phyloP scores from a whole-genome alignment of 2,888 invertebrate species.

The Sisyra nigra region DNA sequence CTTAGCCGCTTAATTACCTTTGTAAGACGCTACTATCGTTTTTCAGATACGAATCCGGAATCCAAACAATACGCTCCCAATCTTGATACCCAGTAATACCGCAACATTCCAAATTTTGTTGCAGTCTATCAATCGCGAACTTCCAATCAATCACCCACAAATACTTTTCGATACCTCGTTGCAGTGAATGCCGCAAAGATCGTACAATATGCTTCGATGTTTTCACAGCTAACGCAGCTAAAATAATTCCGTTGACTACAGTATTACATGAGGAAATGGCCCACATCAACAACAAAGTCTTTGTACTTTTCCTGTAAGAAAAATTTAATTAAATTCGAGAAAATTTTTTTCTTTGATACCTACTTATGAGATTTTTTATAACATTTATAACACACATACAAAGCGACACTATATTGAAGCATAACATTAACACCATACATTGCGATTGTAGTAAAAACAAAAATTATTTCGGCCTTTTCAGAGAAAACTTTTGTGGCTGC shows the following conservation, averaged over 20 bases:
- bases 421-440: constrained; percentile 24
- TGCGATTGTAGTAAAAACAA: constrained; percentile 24
- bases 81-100: constrained; percentile 36
- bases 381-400: constrained; percentile 24
- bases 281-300: constrained; percentile 23
- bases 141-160: constrained; percentile 39
- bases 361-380: constrained; percentile 24
- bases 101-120: constrained; percentile 36
- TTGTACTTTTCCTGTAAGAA: constrained; percentile 25
- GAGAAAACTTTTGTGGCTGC: constrained; percentile 23
- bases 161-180: constrained; percentile 38
- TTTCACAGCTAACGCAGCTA: constrained; percentile 21
- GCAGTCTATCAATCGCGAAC: constrained; percentile 36
- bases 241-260: constrained; percentile 21
- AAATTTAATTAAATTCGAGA: background rate
- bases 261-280: constrained; percentile 22
- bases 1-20: too few relatives aligned
- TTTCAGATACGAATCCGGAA: constrained; percentile 31
- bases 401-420: constrained; percentile 22
- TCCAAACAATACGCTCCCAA: constrained; percentile 42
- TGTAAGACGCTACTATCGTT: background rate
- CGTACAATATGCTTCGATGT: constrained; percentile 24
- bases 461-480: constrained; percentile 24
- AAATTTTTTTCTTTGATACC: constrained; percentile 8
- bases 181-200: constrained; percentile 32